Base-by-base conservation (phyloP, 2,888 invertebrate genomes). In the Teinopalpus imperialis region DNA sequence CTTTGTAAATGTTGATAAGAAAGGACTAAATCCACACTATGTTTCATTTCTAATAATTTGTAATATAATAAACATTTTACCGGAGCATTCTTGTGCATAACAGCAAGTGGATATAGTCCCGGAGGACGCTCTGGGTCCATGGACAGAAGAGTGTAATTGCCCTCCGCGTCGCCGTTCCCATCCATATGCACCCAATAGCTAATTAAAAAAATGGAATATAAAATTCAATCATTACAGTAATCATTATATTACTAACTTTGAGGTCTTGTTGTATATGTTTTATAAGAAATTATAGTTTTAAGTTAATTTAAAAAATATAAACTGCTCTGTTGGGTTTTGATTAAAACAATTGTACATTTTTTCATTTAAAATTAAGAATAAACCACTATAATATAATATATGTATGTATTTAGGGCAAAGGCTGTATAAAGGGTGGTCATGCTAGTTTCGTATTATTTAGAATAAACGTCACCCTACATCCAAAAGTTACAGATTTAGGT, bases 131-230 rank as follows among this genome's bases (percentile, higher is more conserved):
- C 60, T 0, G 79, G 72, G 61, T 89, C 74, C 39, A 87, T 56
- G 2, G 94, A 93, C 57, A 98, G 90, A 51, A 98, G 89, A 0
- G 97, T 97, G 81, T 97, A 98, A 90, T 98, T 98, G 6, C 98
- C 98, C 67, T 96, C 96, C 0, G 97, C 96, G 68, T 98, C 97
- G 0, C 97, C 97, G 63, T 95, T 94, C 61, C 94, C 94, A 75
- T 98, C 97, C 91, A 98, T 96, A 67, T 95, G 94, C n/a, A 95
- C 94, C 89, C 94, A 93, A 75, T 97, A 97, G 27, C 97, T 96
- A 72, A 50, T 23, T 10, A 7, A 44, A 52, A 10, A 26, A 10
- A 16, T 3, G 4, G 16, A 16, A 6, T n/a, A n/a, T n/a, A n/a
- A n/a, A n/a, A n/a, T n/a, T 6, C 2, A 16, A 26, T 8, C 5